Evolutionary conservation across 1,140 invertebrate species (phyloP).

Genomic region (Babylonia areolata): DNA sequence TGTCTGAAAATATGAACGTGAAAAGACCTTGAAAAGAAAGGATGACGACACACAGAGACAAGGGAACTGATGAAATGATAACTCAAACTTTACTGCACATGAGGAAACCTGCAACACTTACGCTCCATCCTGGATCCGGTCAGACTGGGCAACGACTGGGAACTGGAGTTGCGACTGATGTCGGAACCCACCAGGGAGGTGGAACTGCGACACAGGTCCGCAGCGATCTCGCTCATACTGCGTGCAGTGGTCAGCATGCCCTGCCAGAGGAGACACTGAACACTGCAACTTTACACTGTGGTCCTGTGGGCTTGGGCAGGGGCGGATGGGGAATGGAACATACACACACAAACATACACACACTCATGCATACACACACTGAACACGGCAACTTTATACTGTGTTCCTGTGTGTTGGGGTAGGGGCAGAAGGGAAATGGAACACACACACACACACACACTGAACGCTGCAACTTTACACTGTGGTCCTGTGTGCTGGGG

Average conservation of each 20-base stretch:
- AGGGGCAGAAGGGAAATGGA: too few relatives aligned
- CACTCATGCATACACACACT: not conserved
- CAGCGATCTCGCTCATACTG: constrained; percentile 74
- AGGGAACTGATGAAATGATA: too few relatives aligned
- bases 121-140: constrained; percentile 68
- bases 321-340: not conserved
- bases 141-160: constrained; percentile 71
- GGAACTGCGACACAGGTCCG: constrained; percentile 70
- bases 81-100: too few relatives aligned
- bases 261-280: constrained; percentile 50
- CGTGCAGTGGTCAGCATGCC: constrained; percentile 62
- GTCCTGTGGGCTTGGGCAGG: too few relatives aligned
- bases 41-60: too few relatives aligned
- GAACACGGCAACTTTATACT: too few relatives aligned
- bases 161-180: constrained; percentile 74
- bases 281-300: not conserved
- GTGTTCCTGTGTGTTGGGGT: too few relatives aligned
- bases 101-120: constrained; percentile 69
- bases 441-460: not conserved
- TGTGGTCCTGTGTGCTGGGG: too few relatives aligned
- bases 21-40: too few relatives aligned
- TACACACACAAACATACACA: not conserved
- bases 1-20: too few relatives aligned
- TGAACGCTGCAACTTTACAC: not conserved
- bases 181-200: constrained; percentile 71